phyloP scores from a whole-genome alignment of 2,888 invertebrate genomes.

The Gasteruption jaculator region DNA sequence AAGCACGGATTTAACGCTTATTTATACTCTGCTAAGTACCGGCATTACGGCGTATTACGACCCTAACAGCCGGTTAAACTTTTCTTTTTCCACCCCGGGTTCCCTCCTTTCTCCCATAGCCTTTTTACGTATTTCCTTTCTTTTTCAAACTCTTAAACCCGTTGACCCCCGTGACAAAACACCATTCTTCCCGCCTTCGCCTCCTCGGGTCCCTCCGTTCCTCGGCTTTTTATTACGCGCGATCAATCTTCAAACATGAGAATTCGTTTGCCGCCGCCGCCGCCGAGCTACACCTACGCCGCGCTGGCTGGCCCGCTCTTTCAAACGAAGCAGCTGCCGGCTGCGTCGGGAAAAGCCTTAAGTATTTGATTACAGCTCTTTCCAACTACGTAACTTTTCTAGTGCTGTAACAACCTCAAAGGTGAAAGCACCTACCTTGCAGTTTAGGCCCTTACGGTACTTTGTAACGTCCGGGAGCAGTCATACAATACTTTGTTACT shows the following conservation, averaged over 20 bases:
- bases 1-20: constrained; percentile 52
- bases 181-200: too few species aligned
- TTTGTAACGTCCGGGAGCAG: constrained; percentile 26
- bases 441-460: constrained; percentile 28
- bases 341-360: constrained; percentile 28
- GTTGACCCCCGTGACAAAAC: too few species aligned
- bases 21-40: constrained; percentile 51
- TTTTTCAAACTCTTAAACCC: too few species aligned
- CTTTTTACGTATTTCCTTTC: too few species aligned
- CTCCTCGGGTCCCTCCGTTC: too few species aligned
- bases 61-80: constrained; percentile 28
- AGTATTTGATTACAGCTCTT: constrained; percentile 48
- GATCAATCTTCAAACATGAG: too few species aligned
- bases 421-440: constrained; percentile 32
- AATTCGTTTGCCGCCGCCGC: too few species aligned
- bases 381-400: too few species aligned
- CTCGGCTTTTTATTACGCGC: too few species aligned
- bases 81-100: constrained; percentile 22
- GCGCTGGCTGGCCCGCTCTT: too few species aligned
- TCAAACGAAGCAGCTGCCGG: too few species aligned
- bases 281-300: too few species aligned
- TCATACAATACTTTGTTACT: constrained; percentile 48
- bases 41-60: constrained; percentile 48
- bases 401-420: constrained; percentile 35
- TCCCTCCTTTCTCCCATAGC: constrained; percentile 2